Evolutionary conservation across 2,888 invertebrate genomes (phyloP).

Genomic region (Platycheirus albimanus): DNA sequence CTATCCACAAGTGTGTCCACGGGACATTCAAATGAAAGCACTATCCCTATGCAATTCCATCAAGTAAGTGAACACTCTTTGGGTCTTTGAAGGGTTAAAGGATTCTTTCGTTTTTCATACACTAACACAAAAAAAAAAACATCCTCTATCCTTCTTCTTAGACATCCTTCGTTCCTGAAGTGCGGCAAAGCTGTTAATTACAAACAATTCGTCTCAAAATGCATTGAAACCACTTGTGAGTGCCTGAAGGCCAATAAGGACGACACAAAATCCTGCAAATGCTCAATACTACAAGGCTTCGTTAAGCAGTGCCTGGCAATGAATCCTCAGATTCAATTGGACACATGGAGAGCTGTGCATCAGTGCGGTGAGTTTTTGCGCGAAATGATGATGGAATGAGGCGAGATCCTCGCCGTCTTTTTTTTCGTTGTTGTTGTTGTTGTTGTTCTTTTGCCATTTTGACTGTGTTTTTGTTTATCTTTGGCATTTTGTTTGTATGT

Average conservation of each 20-base stretch:
- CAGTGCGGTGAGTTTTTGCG: conserved; percentile 84
- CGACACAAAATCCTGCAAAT: conserved; percentile 85
- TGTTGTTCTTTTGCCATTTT: conserved; percentile 27
- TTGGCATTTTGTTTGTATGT: conserved; percentile 81
- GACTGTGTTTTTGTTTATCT: conserved; percentile 83
- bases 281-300: conserved; percentile 87
- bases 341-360: conserved; percentile 88
- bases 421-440: not conserved
- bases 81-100: not conserved
- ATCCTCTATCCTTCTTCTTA: no score
- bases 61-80: conserved; percentile 84
- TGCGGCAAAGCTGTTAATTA: conserved; percentile 87
- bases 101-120: conserved; percentile 2
- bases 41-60: conserved; percentile 88
- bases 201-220: conserved; percentile 88
- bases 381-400: conserved; percentile 10
- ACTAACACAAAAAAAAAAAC: not conserved
- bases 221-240: conserved; percentile 89
- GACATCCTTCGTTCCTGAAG: conserved; percentile 86
- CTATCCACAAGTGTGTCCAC: conserved; percentile 85
- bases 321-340: conserved; percentile 86
- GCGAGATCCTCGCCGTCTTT: not conserved
- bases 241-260: conserved; percentile 85
- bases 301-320: conserved; percentile 89
- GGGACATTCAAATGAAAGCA: conserved; percentile 86